Base-by-base conservation (phyloP, 1,140 invertebrate species). In the Spodoptera frugiperda region DNA sequence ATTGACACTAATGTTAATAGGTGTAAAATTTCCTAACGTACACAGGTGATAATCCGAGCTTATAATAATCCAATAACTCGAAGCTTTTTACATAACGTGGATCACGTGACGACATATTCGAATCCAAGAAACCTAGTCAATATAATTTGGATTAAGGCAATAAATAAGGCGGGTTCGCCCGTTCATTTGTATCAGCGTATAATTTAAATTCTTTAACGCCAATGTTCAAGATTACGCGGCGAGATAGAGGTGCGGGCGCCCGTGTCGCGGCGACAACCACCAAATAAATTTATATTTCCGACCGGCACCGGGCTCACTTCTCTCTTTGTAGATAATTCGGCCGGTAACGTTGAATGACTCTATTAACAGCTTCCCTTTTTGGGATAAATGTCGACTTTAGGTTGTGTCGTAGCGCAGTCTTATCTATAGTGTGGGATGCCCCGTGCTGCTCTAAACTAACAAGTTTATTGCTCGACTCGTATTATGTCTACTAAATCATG, bases 151-250 rank as follows among this genome's bases (percentile, higher is more conserved):
- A 94, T 94, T 94, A 92, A 87, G 77, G 90, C 84, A 88, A 94
- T 94, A 93, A 94, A 94, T 92, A 92, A 91, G 87, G 81, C 87
- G 86, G 78, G 84, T 87, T 93, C 85, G 89, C 86, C 88, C 88
- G 91, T 94, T 91, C 91, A 94, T 94, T 94, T 94, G 92, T 94
- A 94, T 92, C 92, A 85, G 87, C 86, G 87, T 93, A 94, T 94
- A 94, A 94, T 94, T 94, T 94, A 94, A 94, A 94, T 94, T 94
- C 91, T 94, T 93, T 94, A 93, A 94, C 92, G 92, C 92, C 92
- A 94, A 93, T 94, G 92, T 94, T 93, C 86, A 93, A 94, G 92
- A 94, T 94, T 94, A 94, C 89, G 90, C 89, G 88, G 87, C 71
- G 88, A 87, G 90, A 94, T 92, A 94, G 87, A 88, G 89, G 82